These are phyloP conservation scores for Oegoconia quadripuncta DNA, from an alignment of 2,888 invertebrate genomes.

Conservation along the genomic window DNA sequence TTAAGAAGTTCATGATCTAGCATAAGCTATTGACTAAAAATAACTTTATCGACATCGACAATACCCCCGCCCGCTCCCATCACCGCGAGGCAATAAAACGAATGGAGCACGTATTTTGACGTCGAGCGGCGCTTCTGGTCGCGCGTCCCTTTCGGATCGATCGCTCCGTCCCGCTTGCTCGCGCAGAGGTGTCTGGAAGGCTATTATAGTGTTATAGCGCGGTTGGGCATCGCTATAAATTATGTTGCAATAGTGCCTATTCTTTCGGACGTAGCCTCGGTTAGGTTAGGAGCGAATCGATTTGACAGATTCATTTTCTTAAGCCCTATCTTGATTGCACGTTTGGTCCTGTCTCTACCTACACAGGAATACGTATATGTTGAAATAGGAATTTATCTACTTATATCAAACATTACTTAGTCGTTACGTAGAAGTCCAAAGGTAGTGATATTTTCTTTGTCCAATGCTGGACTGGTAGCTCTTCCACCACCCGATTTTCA, in stretches of 20 bases:
- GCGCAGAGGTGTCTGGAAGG: conserved; percentile 64
- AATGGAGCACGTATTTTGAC: conserved; percentile 79
- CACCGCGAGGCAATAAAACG: conserved; percentile 73
- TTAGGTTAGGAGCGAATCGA: conserved; percentile 42
- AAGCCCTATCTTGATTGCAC: background rate
- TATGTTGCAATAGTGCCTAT: conserved; percentile 71
- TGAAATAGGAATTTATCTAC: too few relatives aligned
- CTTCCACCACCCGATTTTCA: too few relatives aligned
- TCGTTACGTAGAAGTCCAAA: too few relatives aligned
- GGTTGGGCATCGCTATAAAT: conserved; percentile 66
- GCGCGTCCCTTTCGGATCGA: conserved; percentile 42
- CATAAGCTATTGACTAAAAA: background rate
- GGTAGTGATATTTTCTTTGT: too few relatives aligned
- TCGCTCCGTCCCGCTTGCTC: conserved; percentile 47
- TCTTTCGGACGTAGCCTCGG: conserved; percentile 55
- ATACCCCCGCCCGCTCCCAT: conserved; percentile 33
- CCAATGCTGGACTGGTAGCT: too few relatives aligned
- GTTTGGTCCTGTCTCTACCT: too few relatives aligned
- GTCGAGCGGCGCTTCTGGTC: conserved; percentile 79
- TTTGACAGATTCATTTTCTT: conserved; percentile 55
- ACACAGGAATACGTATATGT: too few relatives aligned
- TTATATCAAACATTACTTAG: too few relatives aligned
- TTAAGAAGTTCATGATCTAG: too few relatives aligned
- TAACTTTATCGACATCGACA: conserved; percentile 46
- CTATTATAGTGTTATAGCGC: conserved; percentile 72